Evolutionary conservation across 2,113 vertebrate species (phyloP), one percentile per base, ranked within the genome.

Genomic region (Marmota flaviventris): DNA sequence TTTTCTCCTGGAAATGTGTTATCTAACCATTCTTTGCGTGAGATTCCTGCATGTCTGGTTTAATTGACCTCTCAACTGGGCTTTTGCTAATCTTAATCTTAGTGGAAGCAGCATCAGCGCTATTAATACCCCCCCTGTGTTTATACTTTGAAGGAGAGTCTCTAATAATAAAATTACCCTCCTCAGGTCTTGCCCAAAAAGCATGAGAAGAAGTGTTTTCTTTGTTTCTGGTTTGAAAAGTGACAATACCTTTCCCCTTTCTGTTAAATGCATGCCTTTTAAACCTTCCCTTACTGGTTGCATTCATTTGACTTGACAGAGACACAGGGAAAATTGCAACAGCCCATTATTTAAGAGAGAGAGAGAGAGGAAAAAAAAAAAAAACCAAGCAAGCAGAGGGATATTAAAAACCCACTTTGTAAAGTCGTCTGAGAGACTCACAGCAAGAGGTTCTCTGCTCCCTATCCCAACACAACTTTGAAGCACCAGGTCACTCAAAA

Each of bases 1-100:
- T 48, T 69, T 93, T 77, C 58, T 82, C 24, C 48, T 70, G 63
- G 70, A 77, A 83, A 76, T 48, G 25, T 4, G 20, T 73, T 82
- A 85, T 8, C 17, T 82, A 86, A 95, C 67, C 48, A 69, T 72
- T 53, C 69, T 70, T 85, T 65, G 67, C 42, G n/a, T 13, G 18
- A 61, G 78, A 78, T 13, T 86, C 63, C 65, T 58, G 34, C 42
- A 42, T n/a, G 10, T 73, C 56, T 34, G 37, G 13, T 20, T 53
- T 29, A 56, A 94, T 48, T 29, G 0, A 88, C 96, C 93, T 95
- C 69, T 95, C 91, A 18, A 92, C 29, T 79, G 53, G 53, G 17
- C 65, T 91, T 91, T 58, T 24, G 73, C 96, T 98, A 97, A 97
- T 97, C 95, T 96, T 97, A 98, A 98, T 97, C 97, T 92, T 72